Base-by-base conservation (phyloP, 2,888 invertebrate genomes). In the Eilema depressum region DNA sequence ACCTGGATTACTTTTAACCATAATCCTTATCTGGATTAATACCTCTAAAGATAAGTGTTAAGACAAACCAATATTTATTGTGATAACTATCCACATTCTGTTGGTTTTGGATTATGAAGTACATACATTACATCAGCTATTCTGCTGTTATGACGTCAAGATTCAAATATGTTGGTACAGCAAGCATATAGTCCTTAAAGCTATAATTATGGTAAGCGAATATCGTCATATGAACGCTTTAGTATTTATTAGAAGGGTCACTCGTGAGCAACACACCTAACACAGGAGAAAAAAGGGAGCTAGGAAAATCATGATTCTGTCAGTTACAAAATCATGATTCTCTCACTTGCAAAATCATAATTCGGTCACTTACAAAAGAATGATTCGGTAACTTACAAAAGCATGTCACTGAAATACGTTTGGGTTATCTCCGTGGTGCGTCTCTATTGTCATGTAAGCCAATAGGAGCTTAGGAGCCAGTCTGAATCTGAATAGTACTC, bases 11-110 rank as follows among this genome's bases (percentile, higher is more conserved):
- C 20, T 56, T 57, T 59, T 64, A n/a, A 30, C 47, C 11, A 33
- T 65, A 56, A 62, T 64, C 64, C 30, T 68, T 65, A 71, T 72
- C 63, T 53, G 56, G 61, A 30, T 68, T 68, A 71, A 65, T 61
- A 59, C 62, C 59, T 26, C 28, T 47, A 41, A 37, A 59, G 68
- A 62, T 71, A 71, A 63, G 30, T 33, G 33, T 33, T 66, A 66
- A 66, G 59, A 59, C 59, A n/a, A 47, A 30, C 62, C 56, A 71
- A 71, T 68, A 53, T 65, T 65, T 60, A 33, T 23, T 47, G 23
- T 63, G 59, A 62, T 64, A 23, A 59, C 20, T 63, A 59, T 33
- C 47, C 59, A 53, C 63, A 63, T 47, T 66, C 28, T 64, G 60
- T 64, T 57, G 53, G 30, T 61, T 64, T 67, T 68, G 30, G 33